A percentile compares a stretch with the other conserved stretches of the same genome.
phyloP scores from a whole-genome alignment of 2,888 invertebrate genomes.

The Saturnia japonica region DNA sequence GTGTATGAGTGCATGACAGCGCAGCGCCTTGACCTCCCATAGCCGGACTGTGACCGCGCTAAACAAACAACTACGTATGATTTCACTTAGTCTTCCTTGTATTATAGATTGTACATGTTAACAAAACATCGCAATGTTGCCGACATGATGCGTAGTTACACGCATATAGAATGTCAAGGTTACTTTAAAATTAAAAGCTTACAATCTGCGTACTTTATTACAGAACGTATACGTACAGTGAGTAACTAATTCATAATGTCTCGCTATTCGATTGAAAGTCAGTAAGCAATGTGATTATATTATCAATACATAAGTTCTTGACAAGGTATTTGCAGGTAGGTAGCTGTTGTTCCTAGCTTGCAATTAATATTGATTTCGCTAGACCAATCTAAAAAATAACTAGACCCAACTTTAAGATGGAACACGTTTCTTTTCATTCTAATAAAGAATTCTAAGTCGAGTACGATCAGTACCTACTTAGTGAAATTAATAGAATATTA shows the following conservation, averaged over 20 bases:
- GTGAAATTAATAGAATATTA: not conserved
- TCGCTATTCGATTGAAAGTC: not conserved
- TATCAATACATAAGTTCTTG: not conserved
- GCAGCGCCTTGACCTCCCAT: constrained; percentile 63
- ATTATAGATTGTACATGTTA: constrained; percentile 10
- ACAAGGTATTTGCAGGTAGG: not conserved
- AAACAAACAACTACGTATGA: constrained; percentile 20
- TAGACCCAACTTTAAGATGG: not conserved
- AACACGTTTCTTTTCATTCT: not conserved
- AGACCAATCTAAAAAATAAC: not conserved
- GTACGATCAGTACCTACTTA: not conserved
- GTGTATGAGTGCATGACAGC: constrained; percentile 39
- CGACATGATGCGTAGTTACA: not conserved
- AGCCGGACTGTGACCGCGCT: constrained; percentile 60
- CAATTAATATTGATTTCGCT: not conserved
- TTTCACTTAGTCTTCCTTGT: constrained; percentile 14
- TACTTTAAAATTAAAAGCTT: not conserved
- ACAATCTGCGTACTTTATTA: not conserved
- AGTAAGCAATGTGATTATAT: not conserved
- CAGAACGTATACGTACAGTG: not conserved
- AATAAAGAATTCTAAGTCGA: not conserved
- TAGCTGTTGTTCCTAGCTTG: not conserved
- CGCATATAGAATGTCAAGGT: not conserved
- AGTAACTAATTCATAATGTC: not conserved
- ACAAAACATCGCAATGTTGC: not conserved